Percentiles rank a stretch among this genome's conserved stretches.
Conservation (phyloP, 2,797 vertebrate genomes). For the Acropternis orthonyx region DNA sequence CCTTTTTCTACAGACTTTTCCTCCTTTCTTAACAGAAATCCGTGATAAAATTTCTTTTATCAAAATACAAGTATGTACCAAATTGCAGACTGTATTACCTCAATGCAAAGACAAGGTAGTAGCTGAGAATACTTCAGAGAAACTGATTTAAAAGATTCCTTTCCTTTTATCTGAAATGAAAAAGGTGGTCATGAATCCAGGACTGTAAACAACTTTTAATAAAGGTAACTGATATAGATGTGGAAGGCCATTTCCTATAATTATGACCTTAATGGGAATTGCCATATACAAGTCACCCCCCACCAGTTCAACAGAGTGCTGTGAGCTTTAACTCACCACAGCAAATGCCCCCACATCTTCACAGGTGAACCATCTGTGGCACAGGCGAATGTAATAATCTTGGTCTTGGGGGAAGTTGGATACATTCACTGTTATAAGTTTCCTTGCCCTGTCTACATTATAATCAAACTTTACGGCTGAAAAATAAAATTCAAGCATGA, state of each 20-base stretch:
- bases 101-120: constrained; percentile 86
- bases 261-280: background rate
- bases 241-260: background rate
- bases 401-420: constrained; percentile 71
- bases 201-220: background rate
- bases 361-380: constrained; percentile 82
- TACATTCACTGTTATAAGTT: constrained; percentile 78
- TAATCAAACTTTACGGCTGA: constrained; percentile 83
- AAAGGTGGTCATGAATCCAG: background rate
- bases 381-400: constrained; percentile 85
- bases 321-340: constrained; percentile 75
- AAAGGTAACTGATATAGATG: background rate
- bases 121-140: constrained; percentile 73
- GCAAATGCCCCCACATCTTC: constrained; percentile 66
- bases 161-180: constrained; percentile 81
- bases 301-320: background rate
- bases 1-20: background rate
- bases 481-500: background rate
- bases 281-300: background rate
- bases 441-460: constrained; percentile 71
- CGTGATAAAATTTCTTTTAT: background rate
- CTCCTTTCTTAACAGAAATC: background rate
- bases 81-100: constrained; percentile 76
- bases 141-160: constrained; percentile 66
- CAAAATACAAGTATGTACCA: background rate